Conservation (phyloP, 1,140 invertebrate genomes). For the Nasonia vitripennis region DNA sequence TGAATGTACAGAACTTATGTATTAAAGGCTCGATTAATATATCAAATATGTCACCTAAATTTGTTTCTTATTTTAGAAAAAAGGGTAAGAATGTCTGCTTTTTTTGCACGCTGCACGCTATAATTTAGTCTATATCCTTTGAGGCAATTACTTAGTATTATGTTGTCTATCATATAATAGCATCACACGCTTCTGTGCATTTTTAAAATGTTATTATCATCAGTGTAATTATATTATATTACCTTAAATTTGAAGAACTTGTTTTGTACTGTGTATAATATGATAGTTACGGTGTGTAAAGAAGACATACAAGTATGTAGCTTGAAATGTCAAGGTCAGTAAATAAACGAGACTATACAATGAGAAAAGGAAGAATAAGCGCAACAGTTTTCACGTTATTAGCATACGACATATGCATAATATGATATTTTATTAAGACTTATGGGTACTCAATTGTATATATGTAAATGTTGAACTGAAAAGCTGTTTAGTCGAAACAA, state of each 20-base stretch:
- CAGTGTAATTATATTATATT: neutral
- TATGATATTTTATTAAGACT: neutral
- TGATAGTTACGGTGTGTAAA: conserved; percentile 40
- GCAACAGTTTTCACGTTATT: neutral
- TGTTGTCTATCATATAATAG: neutral
- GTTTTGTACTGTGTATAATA: conserved; percentile 16
- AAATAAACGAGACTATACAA: neutral
- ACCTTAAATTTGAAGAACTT: conserved; percentile 20
- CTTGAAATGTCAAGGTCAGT: conserved; percentile 27
- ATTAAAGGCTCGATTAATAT: conserved; percentile 46
- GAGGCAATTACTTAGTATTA: conserved; percentile 3
- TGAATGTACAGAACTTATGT: conserved; percentile 49
- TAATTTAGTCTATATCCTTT: conserved; percentile 15
- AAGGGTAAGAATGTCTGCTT: conserved; percentile 22
- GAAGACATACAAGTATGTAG: conserved; percentile 23
- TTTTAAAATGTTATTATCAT: conserved; percentile 1
- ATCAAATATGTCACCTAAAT: conserved; percentile 36
- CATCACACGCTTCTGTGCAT: conserved; percentile 3
- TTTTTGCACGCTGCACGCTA: conserved; percentile 46
- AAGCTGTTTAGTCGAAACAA: conserved; percentile 46
- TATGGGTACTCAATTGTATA: conserved; percentile 18
- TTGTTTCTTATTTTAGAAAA: conserved; percentile 46
- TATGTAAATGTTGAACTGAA: conserved; percentile 36
- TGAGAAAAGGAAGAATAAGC: neutral
- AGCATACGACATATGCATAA: neutral